Base-by-base conservation (phyloP, 2,113 vertebrate species). In the Irena cyanogastra region DNA sequence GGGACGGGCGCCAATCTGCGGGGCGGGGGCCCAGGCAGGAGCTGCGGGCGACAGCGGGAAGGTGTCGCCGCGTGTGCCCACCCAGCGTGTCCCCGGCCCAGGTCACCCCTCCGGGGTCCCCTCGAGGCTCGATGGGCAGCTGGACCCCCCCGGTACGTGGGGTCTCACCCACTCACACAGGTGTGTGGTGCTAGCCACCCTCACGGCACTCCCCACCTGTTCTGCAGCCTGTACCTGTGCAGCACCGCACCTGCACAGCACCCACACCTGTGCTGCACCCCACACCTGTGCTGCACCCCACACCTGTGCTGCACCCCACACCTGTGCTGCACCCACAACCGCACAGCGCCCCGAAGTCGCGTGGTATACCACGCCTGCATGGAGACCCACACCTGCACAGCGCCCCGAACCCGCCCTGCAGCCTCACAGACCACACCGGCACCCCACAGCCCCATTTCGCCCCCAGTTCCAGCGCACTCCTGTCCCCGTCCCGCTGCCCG, bases 121-220 rank as follows among this genome's bases (percentile, higher is more conserved):
- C 49, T 35, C 35, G 57, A 61, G 35, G 50, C 9, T 31, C 42
- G 6, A 5, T 13, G 75, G 31, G 75, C 47, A 54, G n/a, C 19
- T 13, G n/a, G 30, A 54, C 1, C 4, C 49, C 11, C 9, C 11
- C 2, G 1, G 33, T 16, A 22, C 11, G 17, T 1, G 7, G 33
- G 13, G 10, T 21, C n/a, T 30, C 16, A 1, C 33, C 35, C 1
- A 7, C 2, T 10, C 10, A 50, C 44, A 26, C 23, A 6, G 28
- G 70, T 13, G 56, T 10, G 80, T 1, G 39, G 18, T 16, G 61
- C 9, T 20, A 13, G 26, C 23, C 53, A 27, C 9, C 37, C 64
- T 23, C 24, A 49, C 12, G 5, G 54, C 45, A 30, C 37, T 42
- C 16, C 50, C 7, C 31, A 30, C 16, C 30, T 49, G 42, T 3